Base-by-base conservation (phyloP, 2,888 invertebrate genomes). In the Eupithecia inturbata region DNA sequence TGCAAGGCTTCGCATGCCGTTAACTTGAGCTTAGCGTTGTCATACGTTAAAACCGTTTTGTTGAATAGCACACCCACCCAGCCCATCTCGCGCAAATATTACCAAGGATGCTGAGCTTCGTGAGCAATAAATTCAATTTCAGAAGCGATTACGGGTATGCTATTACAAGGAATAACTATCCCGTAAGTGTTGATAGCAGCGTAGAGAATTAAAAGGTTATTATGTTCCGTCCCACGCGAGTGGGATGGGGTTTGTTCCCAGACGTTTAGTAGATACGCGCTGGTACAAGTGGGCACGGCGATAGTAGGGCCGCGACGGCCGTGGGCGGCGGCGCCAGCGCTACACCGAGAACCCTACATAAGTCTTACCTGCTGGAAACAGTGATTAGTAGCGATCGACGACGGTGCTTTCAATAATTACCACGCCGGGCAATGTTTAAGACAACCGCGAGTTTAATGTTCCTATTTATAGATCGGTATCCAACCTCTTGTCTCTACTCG, bases 141-240 rank as follows among this genome's bases (percentile, higher is more conserved):
- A 86, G 83, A 85, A 85, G 86, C 87, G 85, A 84, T 88, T 85
- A 87, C 80, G 75, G 81, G 83, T 81, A 84, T 87, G 83, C 77
- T 88, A 90, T 71, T 89, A 89, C 84, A 76, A 74, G 79, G 82
- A 82, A 86, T 88, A 87, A 87, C 85, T 86, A 83, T 84, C 83
- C 78, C 80, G 80, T 86, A 84, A 84, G 86, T 85, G 84, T 85
- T 87, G 91, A 91, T 89, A 87, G 89, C 86, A 85, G 84, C 88
- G 90, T 89, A 80, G 87, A 87, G 92, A 93, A 93, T 93, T 93
- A 93, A 93, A 93, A 93, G 91, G 86, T 90, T 92, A 89, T 90
- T 89, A 89, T 87, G 86, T 85, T 82, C 82, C 91, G 80, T 86
- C 93, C 93, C 90, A 93, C 93, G 91, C 90, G 80, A 39, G 66